Percentiles rank a stretch among this genome's conserved stretches.
Conservation (phyloP, 1,140 invertebrate genomes). For the Camponotus vicinus region DNA sequence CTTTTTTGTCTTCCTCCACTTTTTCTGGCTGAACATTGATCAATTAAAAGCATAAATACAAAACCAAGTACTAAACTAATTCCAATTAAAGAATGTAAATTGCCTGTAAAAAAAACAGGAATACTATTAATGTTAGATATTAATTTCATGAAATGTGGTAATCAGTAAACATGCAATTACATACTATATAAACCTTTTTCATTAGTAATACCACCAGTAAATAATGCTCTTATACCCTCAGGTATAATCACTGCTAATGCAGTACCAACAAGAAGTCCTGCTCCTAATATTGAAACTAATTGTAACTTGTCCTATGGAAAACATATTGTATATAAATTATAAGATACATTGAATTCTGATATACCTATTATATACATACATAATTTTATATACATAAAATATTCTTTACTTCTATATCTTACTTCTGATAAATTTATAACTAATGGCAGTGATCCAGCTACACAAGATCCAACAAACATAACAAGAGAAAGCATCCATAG, state of each 20-base stretch:
- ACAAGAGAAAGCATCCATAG: slow-evolving; percentile 93
- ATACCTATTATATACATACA: too few relatives aligned
- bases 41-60: slow-evolving; percentile 98
- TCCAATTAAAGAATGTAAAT: slow-evolving; percentile 90
- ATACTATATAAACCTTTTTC: slow-evolving; percentile 62
- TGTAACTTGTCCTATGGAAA: slow-evolving; percentile 95
- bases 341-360: background rate
- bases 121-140: slow-evolving; percentile 4
- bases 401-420: slow-evolving; percentile 75
- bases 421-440: slow-evolving; percentile 98
- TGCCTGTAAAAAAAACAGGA: slow-evolving; percentile 80
- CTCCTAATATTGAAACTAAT: slow-evolving; percentile 97
- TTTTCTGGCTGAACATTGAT: slow-evolving; percentile 92
- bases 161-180: slow-evolving; percentile 23
- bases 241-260: slow-evolving; percentile 99
- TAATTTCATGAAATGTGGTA: background rate
- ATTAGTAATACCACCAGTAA: slow-evolving; percentile 77
- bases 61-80: slow-evolving; percentile 94
- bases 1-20: slow-evolving; percentile 90
- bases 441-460: slow-evolving; percentile 97
- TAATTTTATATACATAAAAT: slow-evolving; percentile 7
- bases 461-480: slow-evolving; percentile 98
- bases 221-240: slow-evolving; percentile 97
- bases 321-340: slow-evolving; percentile 9
- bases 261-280: slow-evolving; percentile 98